A percentile compares a stretch with the other conserved stretches of the same genome.
Conservation (phyloP, 2,888 invertebrate species). For the Drosophila buzzatii region DNA sequence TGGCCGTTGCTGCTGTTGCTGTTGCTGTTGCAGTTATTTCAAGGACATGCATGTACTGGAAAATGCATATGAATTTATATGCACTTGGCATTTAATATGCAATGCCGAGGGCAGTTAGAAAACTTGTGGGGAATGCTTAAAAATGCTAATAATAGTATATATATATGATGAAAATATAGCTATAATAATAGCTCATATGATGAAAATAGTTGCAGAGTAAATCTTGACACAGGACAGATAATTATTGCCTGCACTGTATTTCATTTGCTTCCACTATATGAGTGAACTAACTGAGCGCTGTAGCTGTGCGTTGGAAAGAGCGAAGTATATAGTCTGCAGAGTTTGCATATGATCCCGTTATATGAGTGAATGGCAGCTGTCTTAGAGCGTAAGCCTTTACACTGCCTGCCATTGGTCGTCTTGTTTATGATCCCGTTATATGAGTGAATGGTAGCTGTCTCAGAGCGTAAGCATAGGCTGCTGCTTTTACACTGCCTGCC, state of each 20-base stretch:
- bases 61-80: slow-evolving; percentile 31
- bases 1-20: slow-evolving; percentile 35
- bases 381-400: not conserved
- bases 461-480: not conserved
- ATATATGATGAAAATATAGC: too few species aligned
- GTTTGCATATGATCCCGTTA: not conserved
- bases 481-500: not conserved
- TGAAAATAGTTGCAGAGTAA: not conserved
- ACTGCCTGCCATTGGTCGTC: not conserved
- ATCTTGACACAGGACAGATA: not conserved
- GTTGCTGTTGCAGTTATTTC: slow-evolving; percentile 43
- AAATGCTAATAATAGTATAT: not conserved
- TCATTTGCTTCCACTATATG: not conserved
- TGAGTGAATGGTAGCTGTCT: not conserved
- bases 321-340: not conserved
- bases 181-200: too few species aligned
- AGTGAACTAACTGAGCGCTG: not conserved
- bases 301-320: not conserved
- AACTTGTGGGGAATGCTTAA: not conserved
- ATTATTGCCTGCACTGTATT: slow-evolving; percentile 1
- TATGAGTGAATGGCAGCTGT: not conserved
- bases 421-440: slow-evolving; percentile 1
- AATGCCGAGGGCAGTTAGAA: slow-evolving; percentile 34
- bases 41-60: slow-evolving; percentile 61
- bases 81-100: slow-evolving; percentile 60